phyloP scores from a whole-genome alignment of 2,888 invertebrate genomes.

The Leptopilina myrica region DNA sequence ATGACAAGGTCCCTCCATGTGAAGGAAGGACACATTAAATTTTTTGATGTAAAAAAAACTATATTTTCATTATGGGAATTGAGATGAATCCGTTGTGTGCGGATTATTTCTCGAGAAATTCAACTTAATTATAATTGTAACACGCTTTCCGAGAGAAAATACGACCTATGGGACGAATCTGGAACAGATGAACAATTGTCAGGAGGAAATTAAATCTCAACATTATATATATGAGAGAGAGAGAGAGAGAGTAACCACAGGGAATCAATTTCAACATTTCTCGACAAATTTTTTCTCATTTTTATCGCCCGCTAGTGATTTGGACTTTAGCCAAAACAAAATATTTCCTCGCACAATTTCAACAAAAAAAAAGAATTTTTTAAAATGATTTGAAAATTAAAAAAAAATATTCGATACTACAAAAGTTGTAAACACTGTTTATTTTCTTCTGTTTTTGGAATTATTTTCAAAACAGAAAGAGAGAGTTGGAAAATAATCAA shows the following conservation, averaged over 20 bases:
- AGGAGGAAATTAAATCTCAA: slow-evolving; percentile 19
- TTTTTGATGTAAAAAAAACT: too few relatives aligned
- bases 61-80: slow-evolving; percentile 10
- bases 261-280: slow-evolving; percentile 20
- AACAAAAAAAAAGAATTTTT: not conserved
- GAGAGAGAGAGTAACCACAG: not conserved
- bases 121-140: slow-evolving; percentile 23
- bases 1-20: slow-evolving; percentile 11
- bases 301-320: slow-evolving; percentile 46
- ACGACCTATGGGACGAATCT: slow-evolving; percentile 16
- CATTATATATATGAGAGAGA: not conserved
- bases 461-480: too few relatives aligned
- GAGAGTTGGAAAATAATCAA: too few relatives aligned
- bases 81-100: not conserved
- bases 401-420: too few relatives aligned
- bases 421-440: too few relatives aligned
- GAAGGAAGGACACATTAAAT: not conserved
- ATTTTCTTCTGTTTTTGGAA: too few relatives aligned
- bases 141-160: not conserved
- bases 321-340: slow-evolving; percentile 43
- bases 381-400: too few relatives aligned
- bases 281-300: slow-evolving; percentile 55
- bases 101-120: not conserved
- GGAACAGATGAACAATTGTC: slow-evolving; percentile 11
- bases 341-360: not conserved